Evolutionary conservation across 1,140 invertebrate species (phyloP), one percentile per base, ranked within the genome.

Genomic region (Drosophila littoralis): DNA sequence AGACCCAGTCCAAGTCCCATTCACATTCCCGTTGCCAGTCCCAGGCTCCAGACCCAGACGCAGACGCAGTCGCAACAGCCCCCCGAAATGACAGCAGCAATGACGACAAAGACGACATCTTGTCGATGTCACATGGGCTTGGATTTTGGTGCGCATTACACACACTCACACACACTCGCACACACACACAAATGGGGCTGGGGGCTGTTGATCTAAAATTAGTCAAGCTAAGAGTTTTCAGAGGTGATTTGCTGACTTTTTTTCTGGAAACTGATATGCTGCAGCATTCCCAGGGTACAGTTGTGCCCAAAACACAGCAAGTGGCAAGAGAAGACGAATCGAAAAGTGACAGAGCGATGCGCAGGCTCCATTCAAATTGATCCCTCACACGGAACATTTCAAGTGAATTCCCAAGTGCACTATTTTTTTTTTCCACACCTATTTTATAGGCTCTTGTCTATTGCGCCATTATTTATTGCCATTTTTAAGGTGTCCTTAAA

Each of bases 51-150:
- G 59, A 60, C 59, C 15, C 69, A 69, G 58, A 58, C 50, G 64
- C 64, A 60, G 59, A n/a, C 33, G 60, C 38, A 61, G 67, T 48
- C 45, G 42, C 72, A 71, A 60, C 65, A 66, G 69, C 60, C 57
- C 59, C 59, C 43, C 13, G 36, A 57, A 64, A 46, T 61, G 67
- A 57, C 54, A 57, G 38, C 54, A 42, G 35, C 40, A 22, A 54
- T 40, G 50, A 64, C 40, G 61, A 45, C 43, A 28, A 51, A 36
- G 58, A 63, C 59, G 72, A 70, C 72, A 70, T 75, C 59, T 63
- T 75, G 67, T 71, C 59, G 72, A 70, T 75, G 72, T 75, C 72
- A 75, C 72, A 55, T 75, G 51, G 48, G 13, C 50, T 66, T 59
- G 50, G 46, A 66, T 58, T 71, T 51, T 42, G 54, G 42, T 58